Evolutionary conservation across 2,888 invertebrate species (phyloP).

Genomic region (Lobophora halterata): DNA sequence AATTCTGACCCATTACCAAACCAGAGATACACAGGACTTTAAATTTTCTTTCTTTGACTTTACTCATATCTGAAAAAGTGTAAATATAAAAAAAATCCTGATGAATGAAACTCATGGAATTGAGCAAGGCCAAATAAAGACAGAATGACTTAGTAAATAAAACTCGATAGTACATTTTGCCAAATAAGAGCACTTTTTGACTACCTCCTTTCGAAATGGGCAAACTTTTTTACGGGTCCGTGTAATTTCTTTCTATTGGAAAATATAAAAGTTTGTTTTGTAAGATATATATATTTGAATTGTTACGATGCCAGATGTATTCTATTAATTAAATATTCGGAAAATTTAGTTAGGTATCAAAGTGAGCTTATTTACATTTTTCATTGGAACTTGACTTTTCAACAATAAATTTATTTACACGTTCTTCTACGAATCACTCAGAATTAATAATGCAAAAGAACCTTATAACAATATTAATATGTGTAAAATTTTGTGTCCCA

Average conservation of each 20-base stretch:
- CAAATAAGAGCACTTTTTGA: constrained; percentile 27
- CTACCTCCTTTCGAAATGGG: constrained; percentile 22
- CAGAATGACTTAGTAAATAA: constrained; percentile 19
- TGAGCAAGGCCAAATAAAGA: constrained; percentile 10
- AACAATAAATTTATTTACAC: too few species aligned
- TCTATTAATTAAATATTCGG: too few species aligned
- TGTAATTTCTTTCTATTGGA: constrained; percentile 24
- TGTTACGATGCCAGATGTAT: constrained; percentile 2
- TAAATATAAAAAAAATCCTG: too few species aligned
- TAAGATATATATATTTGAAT: constrained; percentile 13
- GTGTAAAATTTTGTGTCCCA: constrained; percentile 8
- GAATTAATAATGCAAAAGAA: neutral
- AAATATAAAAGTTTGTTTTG: constrained; percentile 25
- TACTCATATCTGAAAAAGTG: constrained; percentile 1
- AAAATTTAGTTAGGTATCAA: too few species aligned
- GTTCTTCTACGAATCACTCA: too few species aligned
- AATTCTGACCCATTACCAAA: too few species aligned
- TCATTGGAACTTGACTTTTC: too few species aligned
- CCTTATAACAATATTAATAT: constrained; percentile 6
- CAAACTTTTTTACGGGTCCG: constrained; percentile 25
- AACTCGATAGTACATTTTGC: constrained; percentile 19
- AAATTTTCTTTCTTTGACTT: constrained; percentile 6
- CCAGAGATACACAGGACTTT: too few species aligned
- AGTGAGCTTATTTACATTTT: too few species aligned
- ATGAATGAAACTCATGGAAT: constrained; percentile 7